Conservation (phyloP, 2,888 invertebrate genomes). For the Linyphia triangularis region DNA sequence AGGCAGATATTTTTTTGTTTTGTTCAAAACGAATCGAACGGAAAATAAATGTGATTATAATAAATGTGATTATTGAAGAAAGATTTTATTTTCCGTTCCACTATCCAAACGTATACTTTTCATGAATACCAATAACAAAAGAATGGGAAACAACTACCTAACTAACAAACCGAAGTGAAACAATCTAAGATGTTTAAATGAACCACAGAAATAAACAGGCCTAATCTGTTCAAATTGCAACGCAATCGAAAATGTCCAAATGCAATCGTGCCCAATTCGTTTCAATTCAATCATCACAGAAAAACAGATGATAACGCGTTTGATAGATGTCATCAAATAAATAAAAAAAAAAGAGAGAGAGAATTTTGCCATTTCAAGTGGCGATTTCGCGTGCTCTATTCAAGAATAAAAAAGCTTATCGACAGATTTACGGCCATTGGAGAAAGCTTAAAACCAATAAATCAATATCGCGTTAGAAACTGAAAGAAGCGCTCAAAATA, state of each 20-base stretch:
- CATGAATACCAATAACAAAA: too few relatives aligned
- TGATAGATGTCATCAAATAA: constrained; percentile 39
- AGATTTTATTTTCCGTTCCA: too few relatives aligned
- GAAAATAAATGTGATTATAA: too few relatives aligned
- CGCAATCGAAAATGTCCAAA: constrained; percentile 5
- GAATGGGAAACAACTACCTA: too few relatives aligned
- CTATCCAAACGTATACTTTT: too few relatives aligned
- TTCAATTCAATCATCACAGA: constrained; percentile 22
- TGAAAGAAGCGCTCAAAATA: constrained; percentile 1
- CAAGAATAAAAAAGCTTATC: constrained; percentile 24
- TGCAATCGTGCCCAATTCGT: constrained; percentile 14
- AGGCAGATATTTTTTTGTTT: too few relatives aligned
- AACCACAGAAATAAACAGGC: not conserved
- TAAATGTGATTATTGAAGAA: too few relatives aligned
- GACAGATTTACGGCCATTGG: constrained; percentile 28
- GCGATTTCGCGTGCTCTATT: constrained; percentile 25
- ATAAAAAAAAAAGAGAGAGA: not conserved
- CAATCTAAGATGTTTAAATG: too few relatives aligned
- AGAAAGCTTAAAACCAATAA: constrained; percentile 31
- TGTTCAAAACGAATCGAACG: too few relatives aligned
- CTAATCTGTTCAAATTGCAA: not conserved
- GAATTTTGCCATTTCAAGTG: constrained; percentile 21
- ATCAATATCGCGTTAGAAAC: constrained; percentile 24
- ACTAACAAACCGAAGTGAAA: too few relatives aligned
- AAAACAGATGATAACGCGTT: constrained; percentile 37